Base-by-base conservation (phyloP, 2,797 vertebrate genomes). In the Notolepis coatsorum region DNA sequence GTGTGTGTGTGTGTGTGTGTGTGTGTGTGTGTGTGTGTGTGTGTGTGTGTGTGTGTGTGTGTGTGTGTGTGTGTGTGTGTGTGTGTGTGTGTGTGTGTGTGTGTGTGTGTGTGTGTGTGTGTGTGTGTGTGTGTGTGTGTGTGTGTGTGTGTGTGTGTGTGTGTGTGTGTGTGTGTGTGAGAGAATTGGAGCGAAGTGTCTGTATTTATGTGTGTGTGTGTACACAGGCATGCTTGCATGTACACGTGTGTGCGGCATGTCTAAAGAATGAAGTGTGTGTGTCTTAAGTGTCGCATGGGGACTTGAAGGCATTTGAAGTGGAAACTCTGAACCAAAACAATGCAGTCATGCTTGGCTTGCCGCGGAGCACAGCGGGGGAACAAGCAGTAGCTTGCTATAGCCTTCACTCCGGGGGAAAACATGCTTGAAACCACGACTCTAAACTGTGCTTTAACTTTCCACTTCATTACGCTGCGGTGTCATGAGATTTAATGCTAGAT, bases 321-420 rank as follows among this genome's bases (percentile, higher is more conserved):
- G 82, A 88, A 88, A 84, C 65, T 83, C 49, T 79, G 71, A 78
- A 69, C 78, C 56, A 35, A 76, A 80, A 80, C 77, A 71, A 79
- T 61, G 74, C 52, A 70, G 60, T 48, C 31, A 13, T 42, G 57
- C 55, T 15, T 77, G 2, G 30, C 54, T 64, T 75, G 71, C 64
- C 71, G 73, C 56, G 4, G n/a, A 60, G 73, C 56, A 5, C 12
- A 60, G 33, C 5, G n/a, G 33, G 53, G 61, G 51, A 77, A 67
- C 61, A 15, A 76, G 72, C 64, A 12, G 15, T 0, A 27, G 49
- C 60, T 15, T 37, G 50, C 41, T 27, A 63, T 27, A 63, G 51
- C 63, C 50, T n/a, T 41, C 49, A 59, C 58, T 74, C 23, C 3
- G 54, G 30, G 48, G 59, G 53, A 71, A 73, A 68, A 23, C 27